Evolutionary conservation across 2,113 vertebrate species (phyloP).

Genomic region (Muntiacus muntjak): DNA sequence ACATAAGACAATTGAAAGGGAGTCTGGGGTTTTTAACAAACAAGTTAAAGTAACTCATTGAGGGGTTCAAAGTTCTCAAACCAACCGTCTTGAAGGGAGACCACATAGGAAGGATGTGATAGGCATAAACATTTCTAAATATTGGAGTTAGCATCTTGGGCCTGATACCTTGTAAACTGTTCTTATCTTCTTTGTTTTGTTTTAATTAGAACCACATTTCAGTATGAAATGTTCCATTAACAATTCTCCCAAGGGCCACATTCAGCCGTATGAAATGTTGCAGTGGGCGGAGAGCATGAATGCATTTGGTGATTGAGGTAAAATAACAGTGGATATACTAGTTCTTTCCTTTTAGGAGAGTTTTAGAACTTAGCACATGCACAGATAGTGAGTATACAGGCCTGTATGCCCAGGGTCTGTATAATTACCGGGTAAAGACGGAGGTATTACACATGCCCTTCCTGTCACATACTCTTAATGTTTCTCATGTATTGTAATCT

Average conservation of each 20-base stretch:
- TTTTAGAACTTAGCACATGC: neutral
- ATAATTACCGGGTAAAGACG: neutral
- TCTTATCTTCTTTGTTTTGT: conserved; percentile 22
- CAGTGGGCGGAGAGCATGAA: neutral
- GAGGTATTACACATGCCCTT: neutral
- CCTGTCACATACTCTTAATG: neutral
- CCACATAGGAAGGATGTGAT: neutral
- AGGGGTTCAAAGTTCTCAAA: neutral
- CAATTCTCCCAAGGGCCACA: neutral
- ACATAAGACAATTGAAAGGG: neutral
- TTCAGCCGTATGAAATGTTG: neutral
- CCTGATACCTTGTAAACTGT: neutral
- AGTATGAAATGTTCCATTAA: conserved; percentile 32
- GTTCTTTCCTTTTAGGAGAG: neutral
- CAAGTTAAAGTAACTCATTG: neutral
- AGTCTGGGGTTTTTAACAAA: neutral
- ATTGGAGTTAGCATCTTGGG: neutral
- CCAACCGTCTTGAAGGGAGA: neutral
- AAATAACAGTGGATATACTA: neutral
- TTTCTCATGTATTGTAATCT: neutral
- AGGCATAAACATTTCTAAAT: conserved; percentile 14
- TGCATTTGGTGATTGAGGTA: conserved; percentile 18
- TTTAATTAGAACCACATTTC: conserved; percentile 51
- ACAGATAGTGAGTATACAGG: neutral
- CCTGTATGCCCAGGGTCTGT: neutral